Percentiles rank a stretch among this genome's conserved stretches.
These are phyloP conservation scores for Tangara arthus DNA, from an alignment of 2,797 vertebrate species.

Conservation along the genomic window DNA sequence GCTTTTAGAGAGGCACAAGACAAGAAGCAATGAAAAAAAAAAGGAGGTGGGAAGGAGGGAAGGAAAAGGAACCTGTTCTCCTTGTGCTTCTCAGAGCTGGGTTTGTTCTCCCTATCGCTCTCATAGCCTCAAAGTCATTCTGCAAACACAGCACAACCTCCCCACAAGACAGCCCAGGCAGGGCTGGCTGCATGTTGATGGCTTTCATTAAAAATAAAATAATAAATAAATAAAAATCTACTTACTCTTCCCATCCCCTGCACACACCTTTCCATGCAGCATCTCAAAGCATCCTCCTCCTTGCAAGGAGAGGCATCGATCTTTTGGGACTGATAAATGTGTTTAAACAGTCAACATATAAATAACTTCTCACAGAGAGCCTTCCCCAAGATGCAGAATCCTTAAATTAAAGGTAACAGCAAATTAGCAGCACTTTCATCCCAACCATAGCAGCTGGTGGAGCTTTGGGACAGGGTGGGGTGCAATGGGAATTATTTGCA, in stretches of 20 bases:
- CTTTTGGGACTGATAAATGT: not conserved
- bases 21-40: not conserved
- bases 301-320: not conserved
- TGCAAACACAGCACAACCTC: constrained; percentile 44
- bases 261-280: not conserved
- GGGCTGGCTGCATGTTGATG: not conserved
- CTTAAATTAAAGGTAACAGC: not conserved
- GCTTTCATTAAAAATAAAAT: not conserved
- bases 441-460: not conserved
- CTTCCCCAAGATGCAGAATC: not conserved
- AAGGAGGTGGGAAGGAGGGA: not conserved
- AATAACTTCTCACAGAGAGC: not conserved
- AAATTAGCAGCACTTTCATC: not conserved
- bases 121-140: not conserved
- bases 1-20: not conserved
- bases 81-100: not conserved
- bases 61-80: not conserved
- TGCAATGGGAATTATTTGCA: not conserved
- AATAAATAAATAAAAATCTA: not conserved
- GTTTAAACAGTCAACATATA: not conserved
- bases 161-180: constrained; percentile 43
- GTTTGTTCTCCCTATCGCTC: not conserved
- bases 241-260: not conserved
- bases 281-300: not conserved
- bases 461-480: not conserved